phyloP scores from a whole-genome alignment of 2,797 vertebrate species.

The Enoplosus armatus region DNA sequence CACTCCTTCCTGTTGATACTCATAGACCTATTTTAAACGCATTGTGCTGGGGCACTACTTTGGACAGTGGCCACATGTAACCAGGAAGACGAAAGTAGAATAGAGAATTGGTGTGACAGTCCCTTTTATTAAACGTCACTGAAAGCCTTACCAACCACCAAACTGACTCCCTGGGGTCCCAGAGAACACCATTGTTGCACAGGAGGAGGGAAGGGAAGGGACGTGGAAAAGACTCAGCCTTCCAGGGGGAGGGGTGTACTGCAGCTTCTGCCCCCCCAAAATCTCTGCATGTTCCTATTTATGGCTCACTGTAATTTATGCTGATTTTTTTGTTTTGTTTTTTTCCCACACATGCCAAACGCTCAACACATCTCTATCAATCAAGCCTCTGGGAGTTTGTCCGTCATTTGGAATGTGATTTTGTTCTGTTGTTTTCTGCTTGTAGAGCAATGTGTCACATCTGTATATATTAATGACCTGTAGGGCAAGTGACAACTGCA shows the following conservation, averaged over 20 bases:
- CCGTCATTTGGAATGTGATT: slow-evolving; percentile 58
- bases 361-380: slow-evolving; percentile 63
- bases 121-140: slow-evolving; percentile 17
- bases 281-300: slow-evolving; percentile 74
- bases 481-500: slow-evolving; percentile 38
- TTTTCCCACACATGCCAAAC: slow-evolving; percentile 50
- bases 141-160: slow-evolving; percentile 50
- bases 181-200: slow-evolving; percentile 45
- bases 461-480: slow-evolving; percentile 28
- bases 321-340: slow-evolving; percentile 34
- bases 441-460: slow-evolving; percentile 44
- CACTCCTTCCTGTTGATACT: not conserved
- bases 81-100: slow-evolving; percentile 14
- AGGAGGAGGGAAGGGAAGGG: slow-evolving; percentile 27
- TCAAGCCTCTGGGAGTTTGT: slow-evolving; percentile 56
- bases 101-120: slow-evolving; percentile 23
- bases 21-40: not conserved
- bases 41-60: not conserved
- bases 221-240: slow-evolving; percentile 36
- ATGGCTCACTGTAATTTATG: slow-evolving; percentile 66
- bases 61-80: slow-evolving; percentile 12
- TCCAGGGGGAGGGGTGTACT: slow-evolving; percentile 49
- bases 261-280: slow-evolving; percentile 55
- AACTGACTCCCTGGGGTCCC: slow-evolving; percentile 57
- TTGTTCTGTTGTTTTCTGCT: slow-evolving; percentile 52